phyloP scores from a whole-genome alignment of 2,888 invertebrate genomes.

The Campopleginae sp. region DNA sequence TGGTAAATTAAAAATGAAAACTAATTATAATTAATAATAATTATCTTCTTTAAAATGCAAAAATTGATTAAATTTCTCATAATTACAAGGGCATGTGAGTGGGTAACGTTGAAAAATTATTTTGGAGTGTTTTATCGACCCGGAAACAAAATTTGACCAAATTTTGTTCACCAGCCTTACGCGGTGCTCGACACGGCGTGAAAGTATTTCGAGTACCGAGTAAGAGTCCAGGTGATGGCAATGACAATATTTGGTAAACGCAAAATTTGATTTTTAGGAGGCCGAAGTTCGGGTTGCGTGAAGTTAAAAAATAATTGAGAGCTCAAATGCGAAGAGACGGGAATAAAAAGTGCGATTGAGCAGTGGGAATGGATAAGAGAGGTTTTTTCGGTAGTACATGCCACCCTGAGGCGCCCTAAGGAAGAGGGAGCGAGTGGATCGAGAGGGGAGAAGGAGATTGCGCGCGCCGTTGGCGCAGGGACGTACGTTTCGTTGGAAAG shows the following conservation, averaged over 20 bases:
- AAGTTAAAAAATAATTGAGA: not conserved
- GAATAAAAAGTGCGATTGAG: slow-evolving; percentile 1
- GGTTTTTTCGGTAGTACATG: slow-evolving; percentile 11
- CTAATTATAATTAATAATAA: too few species aligned
- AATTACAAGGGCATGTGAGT: too few species aligned
- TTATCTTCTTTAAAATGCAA: too few species aligned
- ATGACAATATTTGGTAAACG: not conserved
- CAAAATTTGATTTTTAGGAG: not conserved
- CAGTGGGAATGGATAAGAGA: not conserved
- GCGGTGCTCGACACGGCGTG: not conserved
- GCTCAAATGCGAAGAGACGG: not conserved
- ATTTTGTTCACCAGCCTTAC: not conserved
- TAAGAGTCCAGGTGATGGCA: not conserved
- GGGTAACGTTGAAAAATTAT: not conserved
- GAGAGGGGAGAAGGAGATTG: slow-evolving; percentile 71
- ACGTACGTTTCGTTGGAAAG: slow-evolving; percentile 85
- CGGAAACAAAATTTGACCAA: not conserved
- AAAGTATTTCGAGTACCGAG: not conserved
- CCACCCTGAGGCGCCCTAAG: slow-evolving; percentile 40
- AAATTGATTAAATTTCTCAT: too few species aligned
- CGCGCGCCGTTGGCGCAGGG: slow-evolving; percentile 85
- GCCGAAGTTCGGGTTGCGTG: not conserved
- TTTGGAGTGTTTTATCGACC: not conserved
- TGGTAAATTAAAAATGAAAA: too few species aligned
- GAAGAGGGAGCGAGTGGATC: slow-evolving; percentile 60